phyloP scores from a whole-genome alignment of 2,113 vertebrate genomes.

The Tapirus terrestris region DNA sequence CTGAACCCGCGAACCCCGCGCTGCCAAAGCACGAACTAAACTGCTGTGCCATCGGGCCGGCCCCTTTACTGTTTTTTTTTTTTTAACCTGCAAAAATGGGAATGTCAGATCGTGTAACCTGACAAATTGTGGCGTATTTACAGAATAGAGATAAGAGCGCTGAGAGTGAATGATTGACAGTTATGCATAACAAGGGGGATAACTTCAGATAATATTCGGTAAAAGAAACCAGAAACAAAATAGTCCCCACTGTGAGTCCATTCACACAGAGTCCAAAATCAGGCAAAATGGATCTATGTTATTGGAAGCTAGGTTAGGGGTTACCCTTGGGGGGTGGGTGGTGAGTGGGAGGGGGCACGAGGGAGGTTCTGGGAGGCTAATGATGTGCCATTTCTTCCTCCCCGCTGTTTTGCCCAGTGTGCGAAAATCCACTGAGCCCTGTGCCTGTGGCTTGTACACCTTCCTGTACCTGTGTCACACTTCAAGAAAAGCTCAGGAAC shows the following conservation, averaged over 20 bases:
- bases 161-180: rapidly evolving
- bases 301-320: not conserved
- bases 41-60: too few species aligned
- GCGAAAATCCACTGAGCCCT: rapidly evolving
- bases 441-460: rapidly evolving
- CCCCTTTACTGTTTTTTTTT: too few species aligned
- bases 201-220: rapidly evolving
- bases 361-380: not conserved
- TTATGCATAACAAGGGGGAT: rapidly evolving
- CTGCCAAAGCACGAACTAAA: too few species aligned
- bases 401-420: not conserved
- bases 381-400: rapidly evolving
- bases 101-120: rapidly evolving
- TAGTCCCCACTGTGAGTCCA: rapidly evolving
- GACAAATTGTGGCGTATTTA: rapidly evolving
- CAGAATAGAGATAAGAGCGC: not conserved
- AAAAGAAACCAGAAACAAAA: not conserved
- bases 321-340: rapidly evolving
- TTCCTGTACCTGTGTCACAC: not conserved
- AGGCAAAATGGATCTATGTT: rapidly evolving
- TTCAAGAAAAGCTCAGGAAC: not conserved
- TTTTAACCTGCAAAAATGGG: not conserved
- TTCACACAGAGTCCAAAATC: not conserved
- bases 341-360: not conserved
- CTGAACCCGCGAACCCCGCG: too few species aligned